Evolutionary conservation across 1,140 invertebrate genomes (phyloP).

Genomic region (Lepidurus apus): DNA sequence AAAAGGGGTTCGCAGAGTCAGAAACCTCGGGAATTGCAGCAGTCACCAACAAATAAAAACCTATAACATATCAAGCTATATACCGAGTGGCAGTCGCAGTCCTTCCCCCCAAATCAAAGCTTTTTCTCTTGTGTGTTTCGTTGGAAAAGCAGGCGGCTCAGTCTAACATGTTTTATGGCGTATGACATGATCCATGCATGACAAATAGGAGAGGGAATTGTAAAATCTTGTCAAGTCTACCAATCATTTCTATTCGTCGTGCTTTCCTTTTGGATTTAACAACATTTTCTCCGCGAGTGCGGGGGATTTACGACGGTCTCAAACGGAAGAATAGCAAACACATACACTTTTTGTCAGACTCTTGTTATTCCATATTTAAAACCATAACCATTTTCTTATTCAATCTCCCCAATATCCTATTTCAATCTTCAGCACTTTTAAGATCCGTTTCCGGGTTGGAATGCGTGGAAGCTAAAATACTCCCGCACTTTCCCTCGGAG

Average conservation of each 20-base stretch:
- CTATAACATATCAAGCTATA: neutral
- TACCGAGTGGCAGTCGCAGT: neutral
- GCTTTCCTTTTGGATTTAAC: neutral
- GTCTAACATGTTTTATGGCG: constrained; percentile 8
- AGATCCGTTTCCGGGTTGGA: too few species aligned
- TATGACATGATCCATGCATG: constrained; percentile 3
- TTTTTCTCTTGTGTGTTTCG: neutral
- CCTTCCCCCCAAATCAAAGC: neutral
- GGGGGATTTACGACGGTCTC: too few species aligned
- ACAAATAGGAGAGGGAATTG: neutral
- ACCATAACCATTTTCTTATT: too few species aligned
- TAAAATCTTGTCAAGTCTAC: neutral
- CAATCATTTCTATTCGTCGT: neutral
- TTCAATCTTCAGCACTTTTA: too few species aligned
- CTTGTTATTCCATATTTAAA: too few species aligned
- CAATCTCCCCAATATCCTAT: too few species aligned
- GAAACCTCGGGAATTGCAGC: neutral
- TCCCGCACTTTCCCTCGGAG: too few species aligned
- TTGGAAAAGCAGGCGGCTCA: neutral
- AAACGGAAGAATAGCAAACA: neutral
- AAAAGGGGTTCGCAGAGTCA: neutral
- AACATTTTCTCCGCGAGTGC: neutral
- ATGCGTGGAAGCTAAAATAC: too few species aligned
- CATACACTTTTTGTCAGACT: neutral
- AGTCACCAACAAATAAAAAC: neutral